Conservation (phyloP, 2,113 vertebrate genomes). For the Elgaria multicarinata region DNA sequence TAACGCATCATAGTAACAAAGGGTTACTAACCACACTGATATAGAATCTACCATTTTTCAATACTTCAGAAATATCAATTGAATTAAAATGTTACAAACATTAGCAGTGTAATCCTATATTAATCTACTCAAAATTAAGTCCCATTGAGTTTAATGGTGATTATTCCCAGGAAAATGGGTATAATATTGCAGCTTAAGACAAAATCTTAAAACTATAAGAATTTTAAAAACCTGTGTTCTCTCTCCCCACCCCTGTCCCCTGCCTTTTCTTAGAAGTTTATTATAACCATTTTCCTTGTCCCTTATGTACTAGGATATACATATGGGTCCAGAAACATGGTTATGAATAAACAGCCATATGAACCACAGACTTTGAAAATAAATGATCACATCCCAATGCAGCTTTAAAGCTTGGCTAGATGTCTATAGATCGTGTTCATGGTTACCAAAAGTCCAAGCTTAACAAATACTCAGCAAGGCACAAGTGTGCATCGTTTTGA, state of each 20-base stretch:
- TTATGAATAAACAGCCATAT: neutral
- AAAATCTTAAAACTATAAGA: neutral
- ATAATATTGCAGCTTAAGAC: neutral
- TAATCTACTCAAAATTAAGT: no score
- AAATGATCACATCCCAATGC: conserved; percentile 41
- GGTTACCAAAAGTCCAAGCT: conserved; percentile 46
- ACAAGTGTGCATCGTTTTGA: conserved; percentile 64
- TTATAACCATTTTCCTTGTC: neutral
- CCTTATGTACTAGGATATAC: neutral
- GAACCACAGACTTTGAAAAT: conserved; percentile 41
- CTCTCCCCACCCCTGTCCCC: neutral
- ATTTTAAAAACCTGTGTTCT: neutral
- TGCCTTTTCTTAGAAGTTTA: neutral
- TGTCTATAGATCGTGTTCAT: conserved; percentile 13
- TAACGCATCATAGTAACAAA: no score
- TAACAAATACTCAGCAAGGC: conserved; percentile 43
- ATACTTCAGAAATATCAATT: neutral
- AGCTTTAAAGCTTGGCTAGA: conserved; percentile 25
- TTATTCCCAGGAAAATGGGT: no score
- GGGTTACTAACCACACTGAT: no score
- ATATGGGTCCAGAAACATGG: conserved; percentile 11
- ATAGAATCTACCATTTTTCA: neutral
- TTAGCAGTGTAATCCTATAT: neutral
- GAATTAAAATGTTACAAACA: neutral
- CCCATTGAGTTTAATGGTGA: no score